Evolutionary conservation across 2,113 vertebrate genomes (phyloP).

Genomic region (Ornithorhynchus anatinus): DNA sequence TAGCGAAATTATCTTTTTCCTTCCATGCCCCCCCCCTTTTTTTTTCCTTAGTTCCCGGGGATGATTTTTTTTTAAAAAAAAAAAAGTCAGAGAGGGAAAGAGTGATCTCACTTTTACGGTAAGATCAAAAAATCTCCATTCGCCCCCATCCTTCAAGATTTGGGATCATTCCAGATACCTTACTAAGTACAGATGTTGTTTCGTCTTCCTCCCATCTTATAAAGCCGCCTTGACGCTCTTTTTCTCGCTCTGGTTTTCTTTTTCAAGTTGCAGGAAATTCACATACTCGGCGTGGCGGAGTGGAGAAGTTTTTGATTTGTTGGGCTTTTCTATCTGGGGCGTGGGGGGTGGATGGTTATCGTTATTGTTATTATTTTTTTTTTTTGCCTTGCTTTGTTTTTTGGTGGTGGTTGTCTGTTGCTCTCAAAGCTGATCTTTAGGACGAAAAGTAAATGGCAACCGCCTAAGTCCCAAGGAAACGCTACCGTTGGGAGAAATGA

Average conservation of each 20-base stretch:
- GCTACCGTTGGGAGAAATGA: conserved; percentile 57
- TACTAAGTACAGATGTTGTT: conserved; percentile 66
- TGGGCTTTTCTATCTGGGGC: neutral
- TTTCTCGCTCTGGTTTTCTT: conserved; percentile 32
- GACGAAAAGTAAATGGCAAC: conserved; percentile 45
- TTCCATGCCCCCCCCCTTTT: neutral
- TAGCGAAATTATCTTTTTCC: conserved; percentile 6
- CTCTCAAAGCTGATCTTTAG: conserved; percentile 57
- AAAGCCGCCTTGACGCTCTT: conserved; percentile 57
- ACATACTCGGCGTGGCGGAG: conserved; percentile 54
- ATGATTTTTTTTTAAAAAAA: conserved; percentile 24
- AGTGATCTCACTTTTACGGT: conserved; percentile 72
- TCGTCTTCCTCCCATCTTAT: conserved; percentile 55
- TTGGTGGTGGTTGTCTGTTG: neutral
- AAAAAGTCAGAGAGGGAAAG: conserved; percentile 42
- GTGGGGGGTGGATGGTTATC: neutral
- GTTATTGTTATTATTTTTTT: neutral
- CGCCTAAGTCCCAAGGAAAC: conserved; percentile 52
- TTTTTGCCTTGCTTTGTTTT: too few species aligned
- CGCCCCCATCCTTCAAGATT: conserved; percentile 59
- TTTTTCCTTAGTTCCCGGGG: conserved; percentile 52
- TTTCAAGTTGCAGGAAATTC: conserved; percentile 65
- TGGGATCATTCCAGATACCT: conserved; percentile 68
- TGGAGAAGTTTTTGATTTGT: conserved; percentile 44
- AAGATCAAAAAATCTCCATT: conserved; percentile 67